A percentile compares a stretch with the other conserved stretches of the same genome.
These are phyloP conservation scores for Ericerus pela DNA, from an alignment of 1,140 invertebrate genomes.

Conservation along the genomic window DNA sequence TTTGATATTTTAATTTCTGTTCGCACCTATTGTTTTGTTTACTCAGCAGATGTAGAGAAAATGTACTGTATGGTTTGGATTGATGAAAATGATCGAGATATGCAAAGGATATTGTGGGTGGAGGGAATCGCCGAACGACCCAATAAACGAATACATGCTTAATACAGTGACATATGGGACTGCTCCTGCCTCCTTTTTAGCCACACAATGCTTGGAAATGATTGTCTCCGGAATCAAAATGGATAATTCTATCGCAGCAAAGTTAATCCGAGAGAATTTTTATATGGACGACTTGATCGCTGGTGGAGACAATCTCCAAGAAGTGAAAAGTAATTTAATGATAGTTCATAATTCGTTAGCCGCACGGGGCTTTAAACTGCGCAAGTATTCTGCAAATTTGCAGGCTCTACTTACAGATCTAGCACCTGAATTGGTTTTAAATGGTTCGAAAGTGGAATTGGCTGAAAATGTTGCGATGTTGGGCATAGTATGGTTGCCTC, in stretches of 20 bases:
- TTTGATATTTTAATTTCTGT: slow-evolving; percentile 24
- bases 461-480: not conserved
- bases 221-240: slow-evolving; percentile 24
- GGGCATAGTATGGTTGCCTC: not conserved
- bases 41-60: slow-evolving; percentile 30
- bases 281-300: slow-evolving; percentile 28
- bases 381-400: not conserved
- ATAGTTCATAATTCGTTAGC: slow-evolving; percentile 30
- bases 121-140: slow-evolving; percentile 15
- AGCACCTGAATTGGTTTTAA: slow-evolving; percentile 13
- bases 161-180: slow-evolving; percentile 31
- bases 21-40: slow-evolving; percentile 23
- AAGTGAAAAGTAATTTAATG: too few relatives aligned
- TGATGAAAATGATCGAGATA: slow-evolving; percentile 9
- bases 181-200: slow-evolving; percentile 26
- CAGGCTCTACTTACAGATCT: not conserved
- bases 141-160: slow-evolving; percentile 24
- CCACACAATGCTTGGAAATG: slow-evolving; percentile 26
- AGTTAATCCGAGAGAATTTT: slow-evolving; percentile 26
- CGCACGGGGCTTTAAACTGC: slow-evolving; percentile 21
- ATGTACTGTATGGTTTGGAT: slow-evolving; percentile 29
- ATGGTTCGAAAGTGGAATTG: slow-evolving; percentile 19
- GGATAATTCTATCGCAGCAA: slow-evolving; percentile 22
- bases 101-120: slow-evolving; percentile 23
- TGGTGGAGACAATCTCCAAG: not conserved